Conservation (phyloP, 2,888 invertebrate species). For the Campopleginae sp. region DNA sequence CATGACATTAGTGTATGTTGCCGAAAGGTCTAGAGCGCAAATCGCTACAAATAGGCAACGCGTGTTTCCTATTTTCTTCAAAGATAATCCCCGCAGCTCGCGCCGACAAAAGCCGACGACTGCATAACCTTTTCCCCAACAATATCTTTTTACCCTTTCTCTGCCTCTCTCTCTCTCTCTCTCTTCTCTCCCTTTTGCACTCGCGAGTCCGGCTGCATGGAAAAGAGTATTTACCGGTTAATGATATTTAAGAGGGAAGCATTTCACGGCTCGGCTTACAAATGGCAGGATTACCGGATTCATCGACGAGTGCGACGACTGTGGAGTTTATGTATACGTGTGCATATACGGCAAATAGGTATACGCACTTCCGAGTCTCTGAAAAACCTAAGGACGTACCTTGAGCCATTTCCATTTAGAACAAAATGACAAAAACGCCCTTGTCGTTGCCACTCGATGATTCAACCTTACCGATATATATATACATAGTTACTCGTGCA, state of each 20-base stretch:
- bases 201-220: slow-evolving; percentile 20
- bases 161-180: slow-evolving; percentile 1
- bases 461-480: background rate
- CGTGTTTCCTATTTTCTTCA: slow-evolving; percentile 77
- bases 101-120: slow-evolving; percentile 65
- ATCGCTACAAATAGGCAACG: slow-evolving; percentile 76
- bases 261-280: slow-evolving; percentile 78
- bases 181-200: slow-evolving; percentile 9
- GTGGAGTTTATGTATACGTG: slow-evolving; percentile 15
- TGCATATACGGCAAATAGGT: slow-evolving; percentile 2
- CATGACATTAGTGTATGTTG: slow-evolving; percentile 14
- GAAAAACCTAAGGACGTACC: background rate
- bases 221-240: slow-evolving; percentile 69
- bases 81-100: slow-evolving; percentile 75
- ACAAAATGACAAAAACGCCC: background rate
- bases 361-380: background rate
- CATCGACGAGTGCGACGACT: slow-evolving; percentile 68
- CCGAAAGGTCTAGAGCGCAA: slow-evolving; percentile 69
- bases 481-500: slow-evolving; percentile 8
- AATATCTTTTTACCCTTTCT: slow-evolving; percentile 20
- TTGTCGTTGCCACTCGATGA: background rate
- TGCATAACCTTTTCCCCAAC: slow-evolving; percentile 43
- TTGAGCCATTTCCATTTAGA: background rate
- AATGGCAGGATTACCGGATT: slow-evolving; percentile 80
- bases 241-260: slow-evolving; percentile 80